Conservation (phyloP, 2,888 invertebrate genomes). For the Heliconius charithonia region DNA sequence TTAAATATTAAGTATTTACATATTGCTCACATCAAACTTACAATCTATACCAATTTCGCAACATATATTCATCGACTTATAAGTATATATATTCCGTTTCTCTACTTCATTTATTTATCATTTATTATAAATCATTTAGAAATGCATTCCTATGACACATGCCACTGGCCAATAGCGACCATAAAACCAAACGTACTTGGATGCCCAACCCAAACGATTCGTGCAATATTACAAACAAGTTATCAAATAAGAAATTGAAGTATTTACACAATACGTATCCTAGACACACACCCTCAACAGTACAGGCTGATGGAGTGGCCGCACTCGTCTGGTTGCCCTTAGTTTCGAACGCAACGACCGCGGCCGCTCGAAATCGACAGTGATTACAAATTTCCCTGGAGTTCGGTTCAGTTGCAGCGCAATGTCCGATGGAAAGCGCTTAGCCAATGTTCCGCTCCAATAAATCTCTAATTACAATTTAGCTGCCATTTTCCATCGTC, state of each 20-base stretch:
- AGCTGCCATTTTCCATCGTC: slow-evolving; percentile 77
- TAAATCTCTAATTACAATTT: slow-evolving; percentile 81
- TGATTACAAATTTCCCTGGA: slow-evolving; percentile 83
- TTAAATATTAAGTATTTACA: slow-evolving; percentile 38
- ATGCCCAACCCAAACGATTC: slow-evolving; percentile 54
- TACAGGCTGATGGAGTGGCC: slow-evolving; percentile 40
- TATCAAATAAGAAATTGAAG: slow-evolving; percentile 43
- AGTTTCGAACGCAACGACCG: slow-evolving; percentile 68
- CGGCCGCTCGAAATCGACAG: slow-evolving; percentile 81
- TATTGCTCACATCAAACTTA: too few relatives aligned
- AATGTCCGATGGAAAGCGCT: slow-evolving; percentile 83
- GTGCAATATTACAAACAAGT: slow-evolving; percentile 59
- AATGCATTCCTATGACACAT: neutral
- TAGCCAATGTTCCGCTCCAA: slow-evolving; percentile 83
- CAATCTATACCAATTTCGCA: too few relatives aligned
- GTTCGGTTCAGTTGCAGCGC: slow-evolving; percentile 76
- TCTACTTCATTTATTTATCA: too few relatives aligned
- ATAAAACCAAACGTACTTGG: slow-evolving; percentile 57
- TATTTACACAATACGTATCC: slow-evolving; percentile 57
- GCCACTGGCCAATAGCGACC: neutral
- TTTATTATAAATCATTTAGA: too few relatives aligned
- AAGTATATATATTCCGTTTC: too few relatives aligned
- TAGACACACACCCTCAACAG: slow-evolving; percentile 28
- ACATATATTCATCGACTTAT: too few relatives aligned
- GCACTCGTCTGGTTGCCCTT: slow-evolving; percentile 62